Base-by-base conservation (phyloP, 2,797 vertebrate species). In the Tragopan temminckii region DNA sequence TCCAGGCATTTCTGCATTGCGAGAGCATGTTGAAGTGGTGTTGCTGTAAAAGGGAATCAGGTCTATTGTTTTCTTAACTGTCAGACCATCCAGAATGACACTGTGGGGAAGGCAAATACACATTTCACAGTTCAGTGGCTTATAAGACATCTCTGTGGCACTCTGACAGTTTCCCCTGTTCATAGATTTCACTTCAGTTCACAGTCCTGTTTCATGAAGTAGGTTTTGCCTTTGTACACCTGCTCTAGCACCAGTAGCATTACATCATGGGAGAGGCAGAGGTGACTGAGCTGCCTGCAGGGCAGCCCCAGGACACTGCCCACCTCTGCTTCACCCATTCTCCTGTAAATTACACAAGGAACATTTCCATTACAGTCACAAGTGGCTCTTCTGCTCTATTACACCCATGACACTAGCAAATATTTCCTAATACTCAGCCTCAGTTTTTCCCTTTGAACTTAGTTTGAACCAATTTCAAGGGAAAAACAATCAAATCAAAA, bases 61-160 rank as follows among this genome's bases (percentile, higher is more conserved):
- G 43, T 58, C 43, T 86, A 88, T 62, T 91, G 70, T 88, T 86
- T 92, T 82, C 75, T 77, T 88, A 95, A 85, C 76, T 83, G 71
- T 94, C 80, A 88, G 50, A 68, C 27, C 17, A 31, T 88, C 79
- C 61, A 81, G 89, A 90, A 94, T 81, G 67, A 79, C 63, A 75
- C 50, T 62, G 67, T 53, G 35, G 46, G 66, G 61, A 93, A 93
- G 70, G 58, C 59, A 94, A 94, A 95, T 75, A 81, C 40, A 71
- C 64, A 70, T 96, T 95, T 96, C 81, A 92, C 85, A 90, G 93
- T 90, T 95, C 90, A 94, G 40, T 88, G 80, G 64, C 67, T 96
- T 92, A 85, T 88, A 87, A 68, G 79, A 92, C 80, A 92, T 94
- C 50, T 78, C 68, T 0, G 0, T 77, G 88, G 68, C 64, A 58